Conservation (phyloP, 2,888 invertebrate species). For the Drosophila pseudotakahashii region DNA sequence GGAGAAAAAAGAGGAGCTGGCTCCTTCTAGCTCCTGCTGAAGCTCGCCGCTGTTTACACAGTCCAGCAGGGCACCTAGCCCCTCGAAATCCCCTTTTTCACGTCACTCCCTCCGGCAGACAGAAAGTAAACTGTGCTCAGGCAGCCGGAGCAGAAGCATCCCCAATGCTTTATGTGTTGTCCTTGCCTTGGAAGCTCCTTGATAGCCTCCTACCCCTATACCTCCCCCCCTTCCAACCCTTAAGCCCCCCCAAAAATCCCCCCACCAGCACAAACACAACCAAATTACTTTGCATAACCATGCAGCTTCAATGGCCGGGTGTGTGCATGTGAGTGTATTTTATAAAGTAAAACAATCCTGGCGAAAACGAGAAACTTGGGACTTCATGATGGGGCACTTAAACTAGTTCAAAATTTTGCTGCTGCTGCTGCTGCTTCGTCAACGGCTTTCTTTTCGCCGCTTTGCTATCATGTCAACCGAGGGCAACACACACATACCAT, state of each 20-base stretch:
- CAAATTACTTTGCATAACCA: constrained; percentile 79
- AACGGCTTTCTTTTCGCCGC: constrained; percentile 45
- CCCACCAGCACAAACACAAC: constrained; percentile 62
- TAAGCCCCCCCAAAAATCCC: constrained; percentile 12
- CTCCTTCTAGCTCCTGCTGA: constrained; percentile 20
- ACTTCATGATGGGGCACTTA: constrained; percentile 80
- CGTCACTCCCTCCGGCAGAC: constrained; percentile 1
- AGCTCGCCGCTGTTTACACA: constrained; percentile 64
- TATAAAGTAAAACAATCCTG: constrained; percentile 80
- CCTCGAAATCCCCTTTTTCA: constrained; percentile 5
- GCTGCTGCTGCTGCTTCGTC: constrained; percentile 68
- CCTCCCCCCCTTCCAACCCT: constrained; percentile 29
- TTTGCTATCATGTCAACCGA: constrained; percentile 67
- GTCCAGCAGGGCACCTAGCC: constrained; percentile 57
- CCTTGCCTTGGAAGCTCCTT: constrained; percentile 66
- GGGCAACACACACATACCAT: constrained; percentile 42
- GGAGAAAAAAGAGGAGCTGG: constrained; percentile 47
- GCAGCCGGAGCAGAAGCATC: constrained; percentile 30
- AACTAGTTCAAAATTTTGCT: constrained; percentile 79
- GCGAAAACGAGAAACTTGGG: constrained; percentile 79
- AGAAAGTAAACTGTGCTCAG: constrained; percentile 64
- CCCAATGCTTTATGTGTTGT: constrained; percentile 71
- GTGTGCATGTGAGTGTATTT: constrained; percentile 56
- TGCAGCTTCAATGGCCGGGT: constrained; percentile 68
- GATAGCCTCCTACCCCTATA: background rate